phyloP scores from a whole-genome alignment of 2,797 vertebrate genomes.

The Natrix natrix region DNA sequence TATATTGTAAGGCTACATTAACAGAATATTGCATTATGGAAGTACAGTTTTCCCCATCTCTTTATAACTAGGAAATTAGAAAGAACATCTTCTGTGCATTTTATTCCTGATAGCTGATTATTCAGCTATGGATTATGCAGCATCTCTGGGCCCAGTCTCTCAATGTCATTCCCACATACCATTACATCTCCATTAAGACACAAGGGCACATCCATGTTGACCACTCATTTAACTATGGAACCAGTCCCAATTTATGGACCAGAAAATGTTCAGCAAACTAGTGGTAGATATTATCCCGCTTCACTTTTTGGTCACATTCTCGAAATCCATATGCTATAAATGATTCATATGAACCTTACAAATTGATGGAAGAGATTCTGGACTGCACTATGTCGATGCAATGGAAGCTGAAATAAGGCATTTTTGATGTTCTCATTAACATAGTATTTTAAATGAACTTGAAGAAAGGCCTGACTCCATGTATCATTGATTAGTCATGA shows the following conservation, averaged over 20 bases:
- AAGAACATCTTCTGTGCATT: neutral
- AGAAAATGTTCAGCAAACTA: neutral
- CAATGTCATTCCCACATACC: neutral
- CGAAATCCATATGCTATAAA: neutral
- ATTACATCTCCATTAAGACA: neutral
- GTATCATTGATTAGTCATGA: neutral
- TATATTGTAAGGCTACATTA: neutral
- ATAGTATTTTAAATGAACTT: neutral
- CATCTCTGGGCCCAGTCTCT: neutral
- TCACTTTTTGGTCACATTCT: neutral
- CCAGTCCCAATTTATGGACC: neutral
- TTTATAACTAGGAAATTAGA: neutral
- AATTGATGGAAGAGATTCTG: neutral
- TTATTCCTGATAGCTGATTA: neutral
- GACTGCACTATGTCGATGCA: neutral
- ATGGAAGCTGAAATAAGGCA: neutral
- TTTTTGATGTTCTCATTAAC: neutral
- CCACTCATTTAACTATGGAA: neutral
- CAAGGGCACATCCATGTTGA: neutral
- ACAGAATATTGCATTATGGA: neutral
- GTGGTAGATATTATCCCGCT: neutral
- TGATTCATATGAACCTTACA: neutral
- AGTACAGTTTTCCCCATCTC: neutral
- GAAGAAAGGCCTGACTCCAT: neutral
- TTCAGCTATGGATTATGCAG: neutral